A percentile compares a stretch with the other conserved stretches of the same genome.
Conservation (phyloP, 2,888 invertebrate species). For the Ochropleura plecta region DNA sequence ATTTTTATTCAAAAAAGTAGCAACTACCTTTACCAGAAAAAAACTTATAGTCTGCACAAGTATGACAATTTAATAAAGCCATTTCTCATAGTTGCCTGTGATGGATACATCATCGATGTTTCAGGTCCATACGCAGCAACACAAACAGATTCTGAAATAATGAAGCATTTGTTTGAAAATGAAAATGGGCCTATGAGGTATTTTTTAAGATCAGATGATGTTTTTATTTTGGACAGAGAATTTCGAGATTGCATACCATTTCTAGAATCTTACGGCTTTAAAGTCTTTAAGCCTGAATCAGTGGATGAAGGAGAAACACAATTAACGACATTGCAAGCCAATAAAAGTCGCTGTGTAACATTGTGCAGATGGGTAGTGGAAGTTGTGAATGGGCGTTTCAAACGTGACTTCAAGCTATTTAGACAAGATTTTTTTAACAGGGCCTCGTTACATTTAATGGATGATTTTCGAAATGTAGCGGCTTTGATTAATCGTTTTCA, state of each 20-base stretch:
- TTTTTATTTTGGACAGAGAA: conserved; percentile 9
- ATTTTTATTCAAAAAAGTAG: background rate
- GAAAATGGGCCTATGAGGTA: background rate
- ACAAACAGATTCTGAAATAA: conserved; percentile 13
- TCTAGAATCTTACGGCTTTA: background rate
- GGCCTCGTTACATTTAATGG: background rate
- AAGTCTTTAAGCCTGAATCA: background rate
- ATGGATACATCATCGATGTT: background rate
- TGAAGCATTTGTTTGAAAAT: conserved; percentile 9
- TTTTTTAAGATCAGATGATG: conserved; percentile 5
- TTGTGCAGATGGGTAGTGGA: background rate
- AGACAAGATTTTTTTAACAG: background rate
- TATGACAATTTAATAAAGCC: conserved; percentile 6
- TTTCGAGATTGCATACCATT: background rate
- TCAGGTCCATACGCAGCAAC: background rate
- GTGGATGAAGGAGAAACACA: background rate
- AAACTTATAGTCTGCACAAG: conserved; percentile 1
- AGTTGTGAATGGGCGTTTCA: background rate
- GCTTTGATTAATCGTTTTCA: background rate
- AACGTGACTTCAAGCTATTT: conserved; percentile 1
- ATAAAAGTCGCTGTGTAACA: conserved; percentile 1
- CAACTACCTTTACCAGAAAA: background rate
- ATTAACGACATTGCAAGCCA: background rate
- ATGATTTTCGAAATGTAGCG: background rate
- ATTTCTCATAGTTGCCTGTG: background rate